phyloP scores from a whole-genome alignment of 2,888 invertebrate species.

The Erebia epiphron region DNA sequence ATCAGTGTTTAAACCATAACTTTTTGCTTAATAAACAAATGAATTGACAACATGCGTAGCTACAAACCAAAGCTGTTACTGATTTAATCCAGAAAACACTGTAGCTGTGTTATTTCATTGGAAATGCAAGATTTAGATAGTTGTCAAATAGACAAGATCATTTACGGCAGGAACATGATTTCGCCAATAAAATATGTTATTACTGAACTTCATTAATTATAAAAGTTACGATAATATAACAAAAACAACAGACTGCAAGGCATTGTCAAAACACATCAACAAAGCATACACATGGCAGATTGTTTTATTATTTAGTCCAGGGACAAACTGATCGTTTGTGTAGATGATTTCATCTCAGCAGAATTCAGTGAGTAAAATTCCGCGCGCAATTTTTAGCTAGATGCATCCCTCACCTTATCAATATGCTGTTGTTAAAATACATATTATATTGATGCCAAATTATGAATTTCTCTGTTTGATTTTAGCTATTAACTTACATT shows the following conservation, averaged over 20 bases:
- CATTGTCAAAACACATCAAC: no score
- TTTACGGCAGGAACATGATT: not conserved
- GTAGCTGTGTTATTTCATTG: not conserved
- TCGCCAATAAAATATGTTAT: not conserved
- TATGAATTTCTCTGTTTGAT: no score
- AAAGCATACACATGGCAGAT: no score
- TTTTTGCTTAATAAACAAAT: not conserved
- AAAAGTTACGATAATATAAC: not conserved
- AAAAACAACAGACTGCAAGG: not conserved
- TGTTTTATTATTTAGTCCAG: no score
- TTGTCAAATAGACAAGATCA: not conserved
- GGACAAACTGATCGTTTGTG: no score
- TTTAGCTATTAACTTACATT: no score
- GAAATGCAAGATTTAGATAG: slow-evolving; percentile 1
- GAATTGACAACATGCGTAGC: slow-evolving; percentile 2
- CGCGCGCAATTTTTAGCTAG: no score
- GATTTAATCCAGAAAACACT: not conserved
- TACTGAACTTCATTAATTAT: not conserved
- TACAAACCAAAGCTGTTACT: not conserved
- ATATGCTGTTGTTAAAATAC: no score
- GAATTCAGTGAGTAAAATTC: no score
- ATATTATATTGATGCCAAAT: no score
- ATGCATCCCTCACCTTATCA: no score
- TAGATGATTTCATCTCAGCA: no score
- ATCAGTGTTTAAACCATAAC: not conserved